A percentile compares a stretch with the other conserved stretches of the same genome.
Evolutionary conservation across 2,797 vertebrate species (phyloP).

Genomic region (Mergus octosetaceus): DNA sequence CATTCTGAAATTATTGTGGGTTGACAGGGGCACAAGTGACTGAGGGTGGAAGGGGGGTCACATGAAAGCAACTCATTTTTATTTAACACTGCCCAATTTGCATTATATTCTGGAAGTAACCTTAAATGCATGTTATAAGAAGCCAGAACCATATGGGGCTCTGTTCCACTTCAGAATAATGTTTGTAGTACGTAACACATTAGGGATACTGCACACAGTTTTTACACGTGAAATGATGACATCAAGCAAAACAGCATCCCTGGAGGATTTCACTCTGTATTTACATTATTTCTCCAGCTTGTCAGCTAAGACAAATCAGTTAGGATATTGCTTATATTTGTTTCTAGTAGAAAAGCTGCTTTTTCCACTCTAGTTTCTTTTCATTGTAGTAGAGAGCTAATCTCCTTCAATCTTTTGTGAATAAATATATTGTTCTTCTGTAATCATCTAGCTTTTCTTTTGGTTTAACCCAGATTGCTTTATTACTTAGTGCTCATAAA

Average conservation of each 20-base stretch:
- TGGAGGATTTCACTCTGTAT: neutral
- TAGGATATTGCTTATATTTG: neutral
- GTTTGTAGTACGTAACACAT: neutral
- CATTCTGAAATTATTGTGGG: neutral
- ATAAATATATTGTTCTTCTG: neutral
- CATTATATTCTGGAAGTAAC: neutral
- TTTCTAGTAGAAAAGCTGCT: neutral
- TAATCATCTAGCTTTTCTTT: neutral
- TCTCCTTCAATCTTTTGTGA: neutral
- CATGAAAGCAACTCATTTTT: neutral
- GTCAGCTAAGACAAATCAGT: neutral
- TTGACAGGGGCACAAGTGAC: neutral
- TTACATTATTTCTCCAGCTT: neutral
- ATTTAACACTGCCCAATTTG: neutral
- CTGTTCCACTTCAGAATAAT: neutral
- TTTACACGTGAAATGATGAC: neutral
- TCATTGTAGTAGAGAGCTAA: neutral
- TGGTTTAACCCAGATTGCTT: neutral
- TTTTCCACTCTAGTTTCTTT: neutral
- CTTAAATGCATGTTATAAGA: neutral
- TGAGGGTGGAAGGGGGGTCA: neutral
- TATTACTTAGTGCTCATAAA: neutral
- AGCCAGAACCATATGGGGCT: neutral
- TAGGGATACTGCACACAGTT: neutral
- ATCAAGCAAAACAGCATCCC: neutral